Conservation (phyloP, 2,113 vertebrate genomes). For the Carollia perspicillata region DNA sequence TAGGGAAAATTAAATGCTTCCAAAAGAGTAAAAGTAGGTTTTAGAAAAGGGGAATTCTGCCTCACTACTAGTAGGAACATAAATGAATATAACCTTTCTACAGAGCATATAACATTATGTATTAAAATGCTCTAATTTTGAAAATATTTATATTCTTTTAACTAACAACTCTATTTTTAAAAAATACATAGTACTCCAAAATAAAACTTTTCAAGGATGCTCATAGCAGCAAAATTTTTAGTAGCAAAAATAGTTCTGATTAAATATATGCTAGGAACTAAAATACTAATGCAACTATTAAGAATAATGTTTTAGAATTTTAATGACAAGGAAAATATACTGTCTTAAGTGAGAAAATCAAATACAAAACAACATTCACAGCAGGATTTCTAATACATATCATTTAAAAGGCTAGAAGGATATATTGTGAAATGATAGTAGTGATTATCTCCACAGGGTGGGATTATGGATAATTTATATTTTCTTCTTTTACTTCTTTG, state of each 20-base stretch:
- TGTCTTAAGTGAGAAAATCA: constrained; percentile 28
- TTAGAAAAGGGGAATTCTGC: background rate
- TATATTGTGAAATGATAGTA: constrained; percentile 17
- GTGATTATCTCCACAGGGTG: constrained; percentile 46
- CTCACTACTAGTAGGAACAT: background rate
- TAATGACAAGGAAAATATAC: constrained; percentile 40
- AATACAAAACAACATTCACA: constrained; percentile 35
- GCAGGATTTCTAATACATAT: constrained; percentile 26
- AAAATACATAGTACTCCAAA: background rate
- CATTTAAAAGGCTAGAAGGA: constrained; percentile 34
- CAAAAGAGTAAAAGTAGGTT: background rate
- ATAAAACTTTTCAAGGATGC: constrained; percentile 21
- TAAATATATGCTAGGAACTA: constrained; percentile 33
- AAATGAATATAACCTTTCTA: background rate
- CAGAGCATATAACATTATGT: background rate
- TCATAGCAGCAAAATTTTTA: constrained; percentile 16
- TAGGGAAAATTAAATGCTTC: background rate
- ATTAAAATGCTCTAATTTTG: background rate
- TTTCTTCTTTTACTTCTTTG: constrained; percentile 39
- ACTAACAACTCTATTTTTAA: background rate
- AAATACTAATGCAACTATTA: constrained; percentile 38
- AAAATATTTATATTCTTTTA: background rate
- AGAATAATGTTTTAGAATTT: constrained; percentile 47
- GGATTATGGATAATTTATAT: constrained; percentile 33
- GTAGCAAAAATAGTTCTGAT: constrained; percentile 8